These are phyloP conservation scores for Dynastes hyllus DNA, from an alignment of 2,888 invertebrate species.

Conservation along the genomic window DNA sequence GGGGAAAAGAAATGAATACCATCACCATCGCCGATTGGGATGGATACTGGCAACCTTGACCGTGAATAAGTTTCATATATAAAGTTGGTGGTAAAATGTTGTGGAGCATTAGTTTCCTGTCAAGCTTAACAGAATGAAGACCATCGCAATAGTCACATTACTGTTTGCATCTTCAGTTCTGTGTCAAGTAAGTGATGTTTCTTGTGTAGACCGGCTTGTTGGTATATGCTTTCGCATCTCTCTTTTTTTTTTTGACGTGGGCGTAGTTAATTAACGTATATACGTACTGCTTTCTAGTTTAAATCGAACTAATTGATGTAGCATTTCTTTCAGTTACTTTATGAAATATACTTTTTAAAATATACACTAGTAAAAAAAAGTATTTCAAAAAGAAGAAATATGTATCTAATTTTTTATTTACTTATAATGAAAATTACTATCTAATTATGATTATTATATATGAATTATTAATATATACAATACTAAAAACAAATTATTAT, in stretches of 20 bases:
- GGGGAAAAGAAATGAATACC: slow-evolving; percentile 39
- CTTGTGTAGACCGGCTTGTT: not conserved
- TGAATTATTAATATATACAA: no score
- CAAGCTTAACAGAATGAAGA: slow-evolving; percentile 51
- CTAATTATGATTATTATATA: no score
- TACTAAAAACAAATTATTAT: no score
- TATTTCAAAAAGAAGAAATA: no score
- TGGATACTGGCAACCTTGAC: slow-evolving; percentile 49
- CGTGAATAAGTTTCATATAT: slow-evolving; percentile 50
- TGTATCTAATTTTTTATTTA: no score
- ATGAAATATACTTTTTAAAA: not conserved
- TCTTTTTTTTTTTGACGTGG: not conserved
- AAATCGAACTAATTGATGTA: no score
- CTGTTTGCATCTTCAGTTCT: slow-evolving; percentile 45
- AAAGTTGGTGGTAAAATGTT: slow-evolving; percentile 50
- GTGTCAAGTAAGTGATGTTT: slow-evolving; percentile 48
- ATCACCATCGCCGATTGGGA: slow-evolving; percentile 28
- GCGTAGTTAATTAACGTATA: not conserved
- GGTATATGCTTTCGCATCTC: not conserved
- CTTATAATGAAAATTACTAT: no score
- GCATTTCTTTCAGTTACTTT: not conserved
- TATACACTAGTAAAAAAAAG: no score
- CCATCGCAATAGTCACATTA: slow-evolving; percentile 46
- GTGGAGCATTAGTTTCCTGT: slow-evolving; percentile 46
- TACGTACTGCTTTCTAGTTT: not conserved